phyloP scores from a whole-genome alignment of 2,888 invertebrate species.

The Chironomus riparius region DNA sequence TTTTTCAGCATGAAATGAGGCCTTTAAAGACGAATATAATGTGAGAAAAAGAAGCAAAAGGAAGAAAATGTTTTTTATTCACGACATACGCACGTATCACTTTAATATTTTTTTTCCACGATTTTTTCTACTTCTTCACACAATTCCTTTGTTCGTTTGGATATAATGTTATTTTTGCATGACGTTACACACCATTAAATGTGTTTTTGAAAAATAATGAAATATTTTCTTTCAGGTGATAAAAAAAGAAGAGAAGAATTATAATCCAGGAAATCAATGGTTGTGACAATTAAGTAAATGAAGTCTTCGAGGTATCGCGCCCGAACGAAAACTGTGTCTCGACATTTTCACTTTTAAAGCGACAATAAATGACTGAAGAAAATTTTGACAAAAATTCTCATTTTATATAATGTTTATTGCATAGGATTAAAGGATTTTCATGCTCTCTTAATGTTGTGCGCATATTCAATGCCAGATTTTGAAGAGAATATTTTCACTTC shows the following conservation, averaged over 20 bases:
- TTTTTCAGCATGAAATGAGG: background rate
- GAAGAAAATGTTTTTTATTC: too few species aligned
- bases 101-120: too few species aligned
- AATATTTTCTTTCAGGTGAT: too few species aligned
- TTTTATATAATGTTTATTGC: conserved; percentile 15
- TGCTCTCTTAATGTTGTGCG: conserved; percentile 1
- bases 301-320: background rate
- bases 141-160: too few species aligned
- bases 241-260: background rate
- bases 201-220: too few species aligned
- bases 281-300: background rate
- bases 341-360: conserved; percentile 1
- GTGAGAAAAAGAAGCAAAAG: too few species aligned
- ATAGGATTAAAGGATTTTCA: conserved; percentile 1
- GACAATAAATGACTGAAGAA: conserved; percentile 15
- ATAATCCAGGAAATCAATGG: background rate
- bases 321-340: background rate
- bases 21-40: too few species aligned
- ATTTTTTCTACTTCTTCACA: too few species aligned
- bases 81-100: too few species aligned
- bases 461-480: conserved; percentile 14
- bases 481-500: background rate
- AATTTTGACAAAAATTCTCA: conserved; percentile 4
- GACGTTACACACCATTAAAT: too few species aligned
- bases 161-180: too few species aligned